Base-by-base conservation (phyloP, 2,797 vertebrate genomes). In the Trachops cirrhosus region DNA sequence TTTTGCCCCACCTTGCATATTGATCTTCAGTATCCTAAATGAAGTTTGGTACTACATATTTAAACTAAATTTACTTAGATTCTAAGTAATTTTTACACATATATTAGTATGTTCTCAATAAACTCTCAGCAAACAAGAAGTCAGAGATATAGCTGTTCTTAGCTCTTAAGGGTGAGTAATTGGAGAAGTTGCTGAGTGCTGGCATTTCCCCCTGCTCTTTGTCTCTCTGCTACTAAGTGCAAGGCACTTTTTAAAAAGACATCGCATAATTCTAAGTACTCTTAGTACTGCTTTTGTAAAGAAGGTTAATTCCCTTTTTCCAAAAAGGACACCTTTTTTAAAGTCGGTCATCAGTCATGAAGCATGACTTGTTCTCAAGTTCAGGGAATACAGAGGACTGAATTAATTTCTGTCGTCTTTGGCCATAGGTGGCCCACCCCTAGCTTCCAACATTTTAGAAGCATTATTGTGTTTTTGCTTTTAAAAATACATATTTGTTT, bases 321-420 rank as follows among this genome's bases (percentile, higher is more conserved):
- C 39, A 34, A 85, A 94, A 93, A 50, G 18, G 50, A 75, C 29
- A 41, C 48, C 4, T 79, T 91, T 94, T 86, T 83, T 11, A 94
- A 80, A 87, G 32, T 15, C 74, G 48, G 44, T 77, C 75, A 91
- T 85, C 0, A 26, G 78, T 93, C 64, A 73, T 18, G 14, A 92
- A 82, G 22, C 48, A 67, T 95, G n/a, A n/a, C 90, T 86, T 92
- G 71, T 83, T 96, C 86, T 89, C 57, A 74, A 67, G 84, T 94
- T 95, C 96, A 94, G 75, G 87, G 91, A 93, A 88, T 44, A 78
- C 39, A 52, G n/a, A 77, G 44, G 18, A 78, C 14, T 54, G 54
- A 83, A 97, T 95, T 95, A 89, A 78, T 90, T 90, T 91, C 78
- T 0, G 0, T 89, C 79, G 88, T 77, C 29, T 86, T 91, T 77